Base-by-base conservation (phyloP, 1,140 invertebrate genomes). In the Drosophila orosa region DNA sequence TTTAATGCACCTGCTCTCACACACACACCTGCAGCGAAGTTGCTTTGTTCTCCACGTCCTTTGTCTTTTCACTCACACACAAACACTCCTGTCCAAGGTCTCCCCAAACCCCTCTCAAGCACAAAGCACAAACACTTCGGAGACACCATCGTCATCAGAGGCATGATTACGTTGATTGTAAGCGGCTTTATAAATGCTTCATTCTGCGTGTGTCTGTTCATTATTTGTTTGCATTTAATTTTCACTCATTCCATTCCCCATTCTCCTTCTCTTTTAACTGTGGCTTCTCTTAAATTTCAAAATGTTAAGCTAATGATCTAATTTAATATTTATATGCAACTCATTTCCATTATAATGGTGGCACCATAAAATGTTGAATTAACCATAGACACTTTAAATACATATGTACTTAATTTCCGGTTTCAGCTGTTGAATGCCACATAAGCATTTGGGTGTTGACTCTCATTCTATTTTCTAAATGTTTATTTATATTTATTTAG, bases 201-300 rank as follows among this genome's bases (percentile, higher is more conserved):
- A 84, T 69, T 78, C 74, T 68, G 60, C 45, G 60, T 60, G 79
- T 74, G 76, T 63, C 66, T 62, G 44, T 73, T 48, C 63, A 89
- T 83, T 87, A 83, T 80, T 86, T 86, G 89, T 86, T 79, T 87
- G 78, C 82, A 74, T 74, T 85, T 74, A 85, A 81, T 78, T 85
- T 77, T 68, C 72, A 80, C 76, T 67, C 80, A 60, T 59, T 62
- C 17, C 60, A 15, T 12, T 17, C 5, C 15, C 45, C 12, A 15
- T 27, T n/a, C 3, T 25, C 22, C 31, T 29, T 19, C 24, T 12
- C 33, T 27, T 15, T 37, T 22, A 12, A 12, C 45, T 29, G 1
- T 19, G 27, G 33, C 62, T 54, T 48, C 59, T 45, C 47, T 66
- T 71, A 74, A 82, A 82, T 78, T 71, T 55, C 42, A 29, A 71